Evolutionary conservation across 2,113 vertebrate genomes (phyloP).

Genomic region (Malaclemys terrapin): DNA sequence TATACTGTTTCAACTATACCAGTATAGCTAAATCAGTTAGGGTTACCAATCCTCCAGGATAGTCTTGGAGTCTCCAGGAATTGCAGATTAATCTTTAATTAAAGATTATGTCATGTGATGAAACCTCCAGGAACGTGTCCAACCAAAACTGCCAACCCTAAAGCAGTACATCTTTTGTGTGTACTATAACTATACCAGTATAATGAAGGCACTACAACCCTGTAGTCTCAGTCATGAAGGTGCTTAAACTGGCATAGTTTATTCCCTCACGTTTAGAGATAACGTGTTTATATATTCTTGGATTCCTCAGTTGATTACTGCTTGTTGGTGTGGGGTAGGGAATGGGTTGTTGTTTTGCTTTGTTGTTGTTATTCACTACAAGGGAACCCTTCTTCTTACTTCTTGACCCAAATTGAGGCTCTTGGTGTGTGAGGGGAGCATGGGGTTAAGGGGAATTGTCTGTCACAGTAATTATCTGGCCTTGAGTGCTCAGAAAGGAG

Average conservation of each 20-base stretch:
- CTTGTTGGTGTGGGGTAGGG: background rate
- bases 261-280: background rate
- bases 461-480: conserved; percentile 76
- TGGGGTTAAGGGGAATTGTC: conserved; percentile 59
- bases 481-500: conserved; percentile 62
- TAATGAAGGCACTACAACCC: background rate
- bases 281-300: background rate
- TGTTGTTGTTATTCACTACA: conserved; percentile 54
- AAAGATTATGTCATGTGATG: too few relatives aligned
- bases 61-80: too few relatives aligned
- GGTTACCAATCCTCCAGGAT: too few relatives aligned
- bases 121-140: too few relatives aligned
- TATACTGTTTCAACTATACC: background rate
- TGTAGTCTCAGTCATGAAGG: background rate
- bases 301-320: background rate
- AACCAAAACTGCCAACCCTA: too few relatives aligned
- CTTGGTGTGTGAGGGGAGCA: conserved; percentile 46
- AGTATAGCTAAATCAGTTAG: background rate
- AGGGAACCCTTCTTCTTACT: conserved; percentile 56
- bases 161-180: background rate
- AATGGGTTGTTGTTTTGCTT: background rate
- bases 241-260: background rate
- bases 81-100: too few relatives aligned
- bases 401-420: conserved; percentile 32
- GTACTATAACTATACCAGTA: background rate